These are phyloP conservation scores for Gorsachius goisagi DNA, from an alignment of 2,113 vertebrate genomes.

Conservation along the genomic window DNA sequence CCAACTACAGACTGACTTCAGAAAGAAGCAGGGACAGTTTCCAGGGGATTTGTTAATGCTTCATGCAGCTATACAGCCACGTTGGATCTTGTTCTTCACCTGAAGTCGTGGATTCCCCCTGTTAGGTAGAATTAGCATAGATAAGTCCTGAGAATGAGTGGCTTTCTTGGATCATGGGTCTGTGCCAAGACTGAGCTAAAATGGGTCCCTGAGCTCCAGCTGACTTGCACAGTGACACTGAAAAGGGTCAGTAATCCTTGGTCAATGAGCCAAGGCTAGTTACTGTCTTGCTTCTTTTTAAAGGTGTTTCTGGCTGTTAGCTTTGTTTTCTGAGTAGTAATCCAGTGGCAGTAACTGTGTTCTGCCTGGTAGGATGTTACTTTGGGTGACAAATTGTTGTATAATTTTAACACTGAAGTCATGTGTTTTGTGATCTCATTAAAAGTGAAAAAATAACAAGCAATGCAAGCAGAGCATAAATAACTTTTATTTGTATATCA, in stretches of 20 bases:
- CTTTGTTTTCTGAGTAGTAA: not conserved
- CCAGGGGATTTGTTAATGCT: not conserved
- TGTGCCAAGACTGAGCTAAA: not conserved
- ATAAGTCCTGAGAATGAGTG: not conserved
- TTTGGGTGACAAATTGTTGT: not conserved
- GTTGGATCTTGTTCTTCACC: fast-evolving
- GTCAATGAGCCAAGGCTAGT: not conserved
- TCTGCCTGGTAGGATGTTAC: not conserved
- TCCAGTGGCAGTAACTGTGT: not conserved
- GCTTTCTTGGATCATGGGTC: not conserved
- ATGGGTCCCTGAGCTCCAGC: not conserved
- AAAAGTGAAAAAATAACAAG: not conserved
- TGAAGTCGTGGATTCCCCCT: not conserved
- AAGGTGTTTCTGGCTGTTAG: not conserved
- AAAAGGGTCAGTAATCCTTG: not conserved
- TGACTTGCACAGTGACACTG: not conserved
- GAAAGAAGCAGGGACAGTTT: not conserved
- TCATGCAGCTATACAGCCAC: fast-evolving
- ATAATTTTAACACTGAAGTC: not conserved
- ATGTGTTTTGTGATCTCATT: not conserved
- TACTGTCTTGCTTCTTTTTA: not conserved
- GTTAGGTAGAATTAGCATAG: not conserved
- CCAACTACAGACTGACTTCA: fast-evolving
- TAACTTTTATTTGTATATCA: not conserved
- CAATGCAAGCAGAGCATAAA: not conserved